These are phyloP conservation scores for Anhinga anhinga DNA, from an alignment of 2,113 vertebrate genomes.

Conservation along the genomic window DNA sequence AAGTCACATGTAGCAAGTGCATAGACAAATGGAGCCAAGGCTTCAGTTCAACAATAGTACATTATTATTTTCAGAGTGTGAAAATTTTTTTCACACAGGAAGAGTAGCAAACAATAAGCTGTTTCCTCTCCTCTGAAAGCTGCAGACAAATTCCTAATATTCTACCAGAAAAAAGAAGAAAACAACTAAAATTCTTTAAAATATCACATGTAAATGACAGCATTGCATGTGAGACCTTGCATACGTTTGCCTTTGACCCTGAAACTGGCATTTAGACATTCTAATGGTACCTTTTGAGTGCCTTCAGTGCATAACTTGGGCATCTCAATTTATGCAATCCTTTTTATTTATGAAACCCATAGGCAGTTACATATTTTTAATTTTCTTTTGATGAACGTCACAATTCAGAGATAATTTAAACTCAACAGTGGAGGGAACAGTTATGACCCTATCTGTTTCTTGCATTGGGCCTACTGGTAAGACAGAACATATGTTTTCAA, in stretches of 20 bases:
- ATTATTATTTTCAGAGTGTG: background rate
- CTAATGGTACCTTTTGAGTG: background rate
- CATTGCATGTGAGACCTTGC: background rate
- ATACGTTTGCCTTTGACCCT: background rate
- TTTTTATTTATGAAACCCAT: background rate
- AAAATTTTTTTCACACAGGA: background rate
- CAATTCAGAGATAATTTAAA: background rate
- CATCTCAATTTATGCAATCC: background rate
- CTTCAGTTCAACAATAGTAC: background rate
- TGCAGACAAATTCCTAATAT: background rate
- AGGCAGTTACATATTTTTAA: background rate
- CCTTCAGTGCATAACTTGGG: background rate
- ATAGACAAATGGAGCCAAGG: background rate
- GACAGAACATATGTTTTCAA: background rate
- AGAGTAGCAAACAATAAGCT: background rate
- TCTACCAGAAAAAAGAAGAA: background rate
- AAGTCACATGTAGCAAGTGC: background rate
- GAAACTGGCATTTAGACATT: background rate
- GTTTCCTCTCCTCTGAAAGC: background rate
- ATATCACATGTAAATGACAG: background rate
- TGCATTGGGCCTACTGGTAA: background rate
- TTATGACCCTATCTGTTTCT: background rate
- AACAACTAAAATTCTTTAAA: background rate
- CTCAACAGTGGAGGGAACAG: background rate
- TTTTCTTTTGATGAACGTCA: background rate